These are phyloP conservation scores for Xenus cinereus DNA, from an alignment of 2,113 vertebrate genomes.

Conservation along the genomic window DNA sequence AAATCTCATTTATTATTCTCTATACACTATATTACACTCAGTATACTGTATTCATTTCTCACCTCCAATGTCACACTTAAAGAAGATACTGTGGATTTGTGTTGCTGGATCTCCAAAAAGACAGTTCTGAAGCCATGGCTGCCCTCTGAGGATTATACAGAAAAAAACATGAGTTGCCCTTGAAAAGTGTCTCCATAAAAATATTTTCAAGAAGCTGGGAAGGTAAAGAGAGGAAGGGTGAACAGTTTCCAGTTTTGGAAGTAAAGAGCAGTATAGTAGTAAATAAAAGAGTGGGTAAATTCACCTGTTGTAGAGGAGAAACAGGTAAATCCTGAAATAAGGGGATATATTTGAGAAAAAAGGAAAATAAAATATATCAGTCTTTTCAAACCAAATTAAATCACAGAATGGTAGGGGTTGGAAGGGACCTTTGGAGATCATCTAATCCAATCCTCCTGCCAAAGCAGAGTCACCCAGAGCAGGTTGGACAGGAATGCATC, in stretches of 20 bases:
- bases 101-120: not conserved
- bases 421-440: not conserved
- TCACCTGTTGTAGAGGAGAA: not conserved
- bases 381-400: not conserved
- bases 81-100: not conserved
- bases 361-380: not conserved
- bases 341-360: not conserved
- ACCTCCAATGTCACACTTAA: not conserved
- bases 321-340: not conserved
- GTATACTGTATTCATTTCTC: not conserved
- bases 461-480: not conserved
- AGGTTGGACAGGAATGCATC: not conserved
- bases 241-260: not conserved
- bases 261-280: not conserved
- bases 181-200: not conserved
- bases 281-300: not conserved
- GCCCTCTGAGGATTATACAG: not conserved
- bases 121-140: not conserved
- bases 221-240: not conserved
- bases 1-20: not conserved
- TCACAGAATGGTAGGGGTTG: not conserved
- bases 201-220: not conserved
- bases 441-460: not conserved
- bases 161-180: not conserved
- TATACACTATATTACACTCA: not conserved